phyloP scores from a whole-genome alignment of 2,113 vertebrate genomes.

The Tenebrosternarchus preto region DNA sequence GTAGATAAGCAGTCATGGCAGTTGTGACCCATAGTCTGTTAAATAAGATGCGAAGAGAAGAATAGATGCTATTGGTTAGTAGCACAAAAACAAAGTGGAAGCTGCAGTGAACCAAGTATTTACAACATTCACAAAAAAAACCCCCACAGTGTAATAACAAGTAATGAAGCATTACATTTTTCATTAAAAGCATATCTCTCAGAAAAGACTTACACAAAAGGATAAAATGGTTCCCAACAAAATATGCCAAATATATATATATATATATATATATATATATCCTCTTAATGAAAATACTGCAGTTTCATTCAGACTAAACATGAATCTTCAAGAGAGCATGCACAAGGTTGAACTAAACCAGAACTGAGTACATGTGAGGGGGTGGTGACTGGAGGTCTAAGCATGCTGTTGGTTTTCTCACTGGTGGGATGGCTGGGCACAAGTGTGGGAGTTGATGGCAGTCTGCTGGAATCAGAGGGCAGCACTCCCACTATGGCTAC shows the following conservation, averaged over 20 bases:
- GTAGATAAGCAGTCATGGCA: slow-evolving; percentile 22
- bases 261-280: too few relatives aligned
- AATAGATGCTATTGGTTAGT: not conserved
- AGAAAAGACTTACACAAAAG: slow-evolving; percentile 5
- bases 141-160: slow-evolving; percentile 7
- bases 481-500: not conserved
- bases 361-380: not conserved
- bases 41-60: not conserved
- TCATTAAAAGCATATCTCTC: not conserved
- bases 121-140: slow-evolving; percentile 2
- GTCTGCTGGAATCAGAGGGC: not conserved
- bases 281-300: not conserved
- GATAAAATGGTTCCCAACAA: slow-evolving; percentile 36
- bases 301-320: slow-evolving; percentile 17
- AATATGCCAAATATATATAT: slow-evolving; percentile 34
- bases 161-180: not conserved
- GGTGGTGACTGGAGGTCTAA: not conserved
- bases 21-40: not conserved
- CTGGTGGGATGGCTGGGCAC: not conserved
- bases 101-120: not conserved
- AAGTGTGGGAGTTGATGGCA: not conserved
- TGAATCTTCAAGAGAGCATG: slow-evolving; percentile 3
- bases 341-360: not conserved
- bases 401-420: not conserved
- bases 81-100: slow-evolving; percentile 36